Evolutionary conservation across 2,888 invertebrate genomes (phyloP).

Genomic region (Pterobdella sp.): DNA sequence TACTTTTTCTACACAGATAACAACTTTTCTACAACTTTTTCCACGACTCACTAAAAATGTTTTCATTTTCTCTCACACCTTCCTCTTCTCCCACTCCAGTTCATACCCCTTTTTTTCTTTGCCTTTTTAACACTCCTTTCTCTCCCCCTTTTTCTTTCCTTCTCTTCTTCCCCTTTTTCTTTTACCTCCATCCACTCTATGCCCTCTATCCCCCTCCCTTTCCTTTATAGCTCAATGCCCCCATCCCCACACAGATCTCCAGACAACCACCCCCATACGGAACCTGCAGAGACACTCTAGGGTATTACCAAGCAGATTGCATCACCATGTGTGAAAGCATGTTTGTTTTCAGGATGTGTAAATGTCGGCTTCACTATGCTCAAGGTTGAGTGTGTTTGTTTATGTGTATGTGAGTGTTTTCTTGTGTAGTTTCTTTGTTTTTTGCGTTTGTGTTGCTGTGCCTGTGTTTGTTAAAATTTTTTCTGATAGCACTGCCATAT

Average conservation of each 20-base stretch:
- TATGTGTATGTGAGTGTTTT: background rate
- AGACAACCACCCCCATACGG: constrained; percentile 28
- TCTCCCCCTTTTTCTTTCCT: background rate
- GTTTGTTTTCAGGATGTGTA: constrained; percentile 18
- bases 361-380: constrained; percentile 13
- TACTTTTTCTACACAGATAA: too few relatives aligned
- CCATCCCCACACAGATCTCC: background rate
- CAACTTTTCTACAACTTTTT: too few relatives aligned
- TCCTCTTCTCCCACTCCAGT: too few relatives aligned
- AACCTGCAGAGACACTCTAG: constrained; percentile 14
- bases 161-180: background rate
- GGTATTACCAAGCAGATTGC: constrained; percentile 24
- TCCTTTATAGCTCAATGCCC: background rate
- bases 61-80: too few relatives aligned
- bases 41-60: too few relatives aligned
- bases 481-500: too few relatives aligned
- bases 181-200: background rate
- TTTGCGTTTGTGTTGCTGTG: background rate
- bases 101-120: too few relatives aligned
- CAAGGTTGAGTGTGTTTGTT: background rate
- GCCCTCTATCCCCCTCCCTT: background rate
- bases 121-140: background rate
- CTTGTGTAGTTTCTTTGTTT: background rate
- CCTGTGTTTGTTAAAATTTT: too few relatives aligned
- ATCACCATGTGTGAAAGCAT: constrained; percentile 21